These are phyloP conservation scores for Cheilosia impressa DNA, from an alignment of 2,888 invertebrate genomes.

Conservation along the genomic window DNA sequence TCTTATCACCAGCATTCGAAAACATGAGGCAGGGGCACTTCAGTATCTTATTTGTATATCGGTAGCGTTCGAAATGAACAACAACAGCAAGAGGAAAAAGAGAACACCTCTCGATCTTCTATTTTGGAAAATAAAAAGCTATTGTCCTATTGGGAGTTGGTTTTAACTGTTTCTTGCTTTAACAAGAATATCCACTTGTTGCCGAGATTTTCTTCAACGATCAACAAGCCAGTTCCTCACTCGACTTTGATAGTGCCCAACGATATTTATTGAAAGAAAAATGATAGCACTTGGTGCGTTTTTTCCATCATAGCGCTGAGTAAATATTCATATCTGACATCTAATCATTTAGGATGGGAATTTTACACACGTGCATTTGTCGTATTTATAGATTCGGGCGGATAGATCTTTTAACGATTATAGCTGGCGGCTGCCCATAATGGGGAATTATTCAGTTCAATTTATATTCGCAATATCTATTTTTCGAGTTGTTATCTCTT, in stretches of 20 bases:
- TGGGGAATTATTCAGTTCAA: background rate
- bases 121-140: slow-evolving; percentile 1
- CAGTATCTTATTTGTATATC: slow-evolving; percentile 45
- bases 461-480: background rate
- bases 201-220: slow-evolving; percentile 5
- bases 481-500: background rate
- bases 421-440: background rate
- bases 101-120: background rate
- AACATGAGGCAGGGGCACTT: slow-evolving; percentile 26
- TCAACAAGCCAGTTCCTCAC: slow-evolving; percentile 10
- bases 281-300: background rate
- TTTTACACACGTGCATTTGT: slow-evolving; percentile 1
- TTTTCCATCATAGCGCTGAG: background rate
- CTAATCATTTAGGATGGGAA: slow-evolving; percentile 14
- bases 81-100: background rate
- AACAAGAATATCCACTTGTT: slow-evolving; percentile 39
- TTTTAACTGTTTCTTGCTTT: slow-evolving; percentile 11
- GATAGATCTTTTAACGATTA: background rate
- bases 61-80: slow-evolving; percentile 3
- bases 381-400: slow-evolving; percentile 1
- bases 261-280: background rate
- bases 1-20: slow-evolving; percentile 34
- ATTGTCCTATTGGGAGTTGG: slow-evolving; percentile 5
- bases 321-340: slow-evolving; percentile 24
- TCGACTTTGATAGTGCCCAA: background rate